Base-by-base conservation (phyloP, 2,113 vertebrate species). In the Nothocercus julius region DNA sequence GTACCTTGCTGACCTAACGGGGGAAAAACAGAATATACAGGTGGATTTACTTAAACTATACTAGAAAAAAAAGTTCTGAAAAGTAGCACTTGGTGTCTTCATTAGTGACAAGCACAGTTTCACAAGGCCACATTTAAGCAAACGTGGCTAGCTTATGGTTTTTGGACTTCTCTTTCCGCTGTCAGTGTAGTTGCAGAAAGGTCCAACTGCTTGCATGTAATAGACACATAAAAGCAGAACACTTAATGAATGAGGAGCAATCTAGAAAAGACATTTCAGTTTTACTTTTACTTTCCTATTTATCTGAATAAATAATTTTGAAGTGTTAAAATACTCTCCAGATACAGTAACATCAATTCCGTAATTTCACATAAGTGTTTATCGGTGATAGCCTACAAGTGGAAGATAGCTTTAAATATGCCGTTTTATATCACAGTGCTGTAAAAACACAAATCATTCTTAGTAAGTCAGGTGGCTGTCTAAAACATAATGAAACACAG, bases 231-330 rank as follows among this genome's bases (percentile, higher is more conserved):
- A 28, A 82, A 59, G 11, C 1, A 73, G 11, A 82, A 76, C 5
- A 21, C 2, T 5, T 38, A 61, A 66, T 1, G 61, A 0, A 0
- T n/a, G 7, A 2, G 44, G 7, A 42, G 1, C 2, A 87, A 38
- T 68, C 21, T 53, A 89, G 13, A 85, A 80, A 82, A 47, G 1
- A 20, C 22, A 2, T 30, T 73, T 68, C 13, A 7, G 1, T 4
- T 53, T 89, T 44, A 27, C 5, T 42, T 84, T 62, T 47, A 54
- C 11, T 74, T 59, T 51, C 25, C 79, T 44, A 38, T 69, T 73
- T 82, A 49, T 20, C 79, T 76, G 5, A 93, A 15, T 59, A 77
- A 34, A 7, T 64, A 8, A 1, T 32, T 69, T 89, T 56, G 28
- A 51, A 88, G 72, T 84, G 12, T 54, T 85, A 49, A 8, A 51